These are phyloP conservation scores for Sinocyclocheilus rhinocerous DNA, from an alignment of 2,113 vertebrate genomes.

Conservation along the genomic window DNA sequence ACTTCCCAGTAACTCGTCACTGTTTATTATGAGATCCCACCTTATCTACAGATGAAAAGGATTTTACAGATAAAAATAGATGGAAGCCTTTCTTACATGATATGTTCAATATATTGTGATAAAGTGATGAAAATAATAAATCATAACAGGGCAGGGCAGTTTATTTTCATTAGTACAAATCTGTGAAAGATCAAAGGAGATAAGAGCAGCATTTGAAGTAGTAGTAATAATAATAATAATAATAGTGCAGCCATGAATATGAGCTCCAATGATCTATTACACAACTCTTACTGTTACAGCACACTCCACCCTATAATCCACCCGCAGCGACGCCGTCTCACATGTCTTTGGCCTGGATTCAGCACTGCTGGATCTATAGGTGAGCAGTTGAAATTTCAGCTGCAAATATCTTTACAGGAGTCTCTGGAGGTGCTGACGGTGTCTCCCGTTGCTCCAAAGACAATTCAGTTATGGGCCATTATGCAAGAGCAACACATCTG, in stretches of 20 bases:
- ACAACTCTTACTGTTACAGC: slow-evolving; percentile 10
- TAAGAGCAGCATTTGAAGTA: slow-evolving; percentile 6
- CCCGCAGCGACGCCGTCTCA: slow-evolving; percentile 8
- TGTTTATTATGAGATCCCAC: neutral
- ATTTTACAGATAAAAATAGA: neutral
- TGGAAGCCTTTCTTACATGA: neutral
- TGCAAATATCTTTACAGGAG: slow-evolving; percentile 15
- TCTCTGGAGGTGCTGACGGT: slow-evolving; percentile 36
- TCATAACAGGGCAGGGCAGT: neutral
- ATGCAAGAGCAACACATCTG: neutral
- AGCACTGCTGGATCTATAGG: slow-evolving; percentile 12
- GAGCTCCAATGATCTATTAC: slow-evolving; percentile 13
- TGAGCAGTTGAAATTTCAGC: slow-evolving; percentile 37
- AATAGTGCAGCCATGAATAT: slow-evolving; percentile 29
- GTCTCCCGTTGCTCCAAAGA: slow-evolving; percentile 12
- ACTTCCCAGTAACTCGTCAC: neutral
- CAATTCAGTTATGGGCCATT: slow-evolving; percentile 24
- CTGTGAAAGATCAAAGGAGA: slow-evolving; percentile 18
- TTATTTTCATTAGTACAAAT: neutral
- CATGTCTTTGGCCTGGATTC: slow-evolving; percentile 5
- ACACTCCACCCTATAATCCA: slow-evolving; percentile 45
- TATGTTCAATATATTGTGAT: neutral
- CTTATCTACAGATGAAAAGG: neutral
- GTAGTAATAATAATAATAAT: slow-evolving; percentile 20
- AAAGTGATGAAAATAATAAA: neutral